Evolutionary conservation across 2,797 vertebrate genomes (phyloP), one percentile per base, ranked within the genome.

Genomic region (Oreortyx pictus): DNA sequence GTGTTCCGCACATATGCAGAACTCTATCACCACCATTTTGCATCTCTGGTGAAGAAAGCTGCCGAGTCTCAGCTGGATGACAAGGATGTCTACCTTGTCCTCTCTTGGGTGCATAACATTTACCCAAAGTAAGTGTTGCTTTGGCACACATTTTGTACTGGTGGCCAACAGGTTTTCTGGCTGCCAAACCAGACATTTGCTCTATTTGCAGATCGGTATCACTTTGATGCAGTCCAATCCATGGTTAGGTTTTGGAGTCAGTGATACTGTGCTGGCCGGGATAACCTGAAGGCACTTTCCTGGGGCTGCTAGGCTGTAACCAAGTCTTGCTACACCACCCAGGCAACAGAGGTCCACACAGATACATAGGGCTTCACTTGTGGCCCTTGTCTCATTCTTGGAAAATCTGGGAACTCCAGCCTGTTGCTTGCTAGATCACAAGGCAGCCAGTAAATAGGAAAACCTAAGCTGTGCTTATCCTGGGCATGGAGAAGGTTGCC

Each of bases 121-220:
- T 99, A 99, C 85, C 98, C 98, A 60, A 97, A 97, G 99, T 99
- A 97, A 98, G 98, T 95, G 33, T 64, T 9, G 4, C 37, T 74
- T 90, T 67, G 49, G 44, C 14, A 18, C 1, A 2, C 43, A 8
- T 62, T 76, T 92, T 54, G 31, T 39, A 13, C 50, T 81, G 54
- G 57, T n/a, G 37, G 71, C 64, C 33, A 49, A 3, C 13, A 65
- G 27, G 13, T 81, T 80, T n/a, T n/a, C 11, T 75, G 78, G 43
- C 62, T 94, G 78, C 65, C 80, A 86, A 91, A 23, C 11, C 54
- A 72, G 9, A 6, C 6, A 39, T 84, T 86, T 79, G 24, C 39
- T 70, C 66, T 66, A 41, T 87, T 65, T 68, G 29, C 64, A 29
- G 29, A 24, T 72, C 2, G 3, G 8, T 70, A 22, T 61, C 18